Evolutionary conservation across 1,140 invertebrate genomes (phyloP), one percentile per base, ranked within the genome.

Genomic region (Tetraneura akinire): DNA sequence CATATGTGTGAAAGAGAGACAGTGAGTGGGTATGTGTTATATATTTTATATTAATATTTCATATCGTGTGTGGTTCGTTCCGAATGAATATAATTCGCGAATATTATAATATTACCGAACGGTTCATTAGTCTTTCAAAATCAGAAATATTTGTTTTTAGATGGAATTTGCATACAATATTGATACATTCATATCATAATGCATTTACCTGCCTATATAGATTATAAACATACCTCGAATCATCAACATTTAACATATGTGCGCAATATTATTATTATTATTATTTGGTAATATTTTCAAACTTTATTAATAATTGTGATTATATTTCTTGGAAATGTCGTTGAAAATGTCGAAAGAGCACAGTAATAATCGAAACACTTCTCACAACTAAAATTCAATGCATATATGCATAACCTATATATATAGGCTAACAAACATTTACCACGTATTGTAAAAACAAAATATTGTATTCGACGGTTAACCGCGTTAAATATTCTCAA

Each of bases 71-170:
- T 13, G n/a, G 37, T n/a, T 3, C n/a, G 64, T 23, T 68, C 23
- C n/a, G 21, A 37, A 5, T 4, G 21, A 68, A 45, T 45, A 68
- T 68, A 68, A 68, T 68, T 45, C 37, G 13, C 1, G 32, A 68
- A 23, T 13, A 55, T n/a, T 32, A 23, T 21, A 23, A 37, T 23
- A 37, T 37, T 37, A 37, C 8, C 32, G 32, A 37, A 3, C 32
- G 37, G 64, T 45, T 68, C 37, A 68, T 68, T 68, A 45, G 64
- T 68, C 42, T 45, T 68, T 68, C 64, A 68, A 45, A 68, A 45
- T 37, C 4, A 3, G 13, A 68, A 45, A 45, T 68, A 8, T 42
- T 66, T 66, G n/a, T 45, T 66, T 64, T 66, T 42, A 42, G 13
- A 9, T 9, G 10, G 32, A 45, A 45, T 66, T 45, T 66, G 13